Evolutionary conservation across 2,113 vertebrate genomes (phyloP), one percentile per base, ranked within the genome.

Genomic region (Pseudopipra pipra): DNA sequence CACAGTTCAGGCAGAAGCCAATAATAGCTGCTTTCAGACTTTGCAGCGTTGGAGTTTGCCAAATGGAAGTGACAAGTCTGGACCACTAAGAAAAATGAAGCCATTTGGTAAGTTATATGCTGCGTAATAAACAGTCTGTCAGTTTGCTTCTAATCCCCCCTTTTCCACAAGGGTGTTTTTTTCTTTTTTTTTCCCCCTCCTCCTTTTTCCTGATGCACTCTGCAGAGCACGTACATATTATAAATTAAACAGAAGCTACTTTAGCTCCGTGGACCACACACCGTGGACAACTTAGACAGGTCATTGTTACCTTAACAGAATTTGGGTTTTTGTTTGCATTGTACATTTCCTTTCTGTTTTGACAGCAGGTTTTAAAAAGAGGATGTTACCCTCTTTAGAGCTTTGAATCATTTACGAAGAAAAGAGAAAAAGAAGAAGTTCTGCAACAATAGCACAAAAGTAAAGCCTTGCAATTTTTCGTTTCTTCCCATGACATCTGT

Each of bases 51-150:
- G 88, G 79, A 93, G 96, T 97, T 95, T 97, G 96, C 97, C 97
- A 97, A 97, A 97, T 93, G 91, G 89, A 97, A 97, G 96, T 96
- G 96, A 96, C 96, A 97, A 96, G 96, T 94, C 93, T 96, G 92
- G 96, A 97, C 96, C 93, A 87, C 94, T 93, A 85, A 95, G 93
- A 97, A 95, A 97, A 97, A 97, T 97, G 95, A 96, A 97, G 93
- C 95, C 87, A 81, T 96, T 97, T 96, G 96, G 90, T 97, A 96
- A 95, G 83, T 93, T 96, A 85, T 92, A 96, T 0, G 47, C 96
- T 95, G 96, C 68, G 89, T 91, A 97, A 97, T 96, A 97, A 97
- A 97, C 97, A 97, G 93, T 92, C 96, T 97, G 97, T 96, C 97
- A 96, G 92, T 96, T 96, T 96, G 97, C 92, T 97, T 96, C 94